These are phyloP conservation scores for Conus betulinus DNA, from an alignment of 1,140 invertebrate genomes.

Conservation along the genomic window DNA sequence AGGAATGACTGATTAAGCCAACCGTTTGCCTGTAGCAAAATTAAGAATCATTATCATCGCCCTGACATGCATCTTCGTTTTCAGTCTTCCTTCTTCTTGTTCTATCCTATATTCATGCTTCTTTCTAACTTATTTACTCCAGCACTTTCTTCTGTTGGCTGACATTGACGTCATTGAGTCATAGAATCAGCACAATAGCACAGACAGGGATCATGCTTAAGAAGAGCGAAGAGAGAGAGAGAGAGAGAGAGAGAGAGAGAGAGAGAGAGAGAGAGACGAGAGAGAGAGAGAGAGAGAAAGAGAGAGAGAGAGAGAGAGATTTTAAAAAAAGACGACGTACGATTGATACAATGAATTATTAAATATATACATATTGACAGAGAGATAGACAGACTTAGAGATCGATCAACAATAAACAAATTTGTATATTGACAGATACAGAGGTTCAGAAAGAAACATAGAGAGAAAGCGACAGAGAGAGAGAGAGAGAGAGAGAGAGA, in stretches of 20 bases:
- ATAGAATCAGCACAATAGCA: no score
- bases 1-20: no score
- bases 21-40: no score
- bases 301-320: conserved; percentile 16
- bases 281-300: conserved; percentile 19
- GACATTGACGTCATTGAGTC: not conserved
- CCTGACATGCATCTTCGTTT: not conserved
- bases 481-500: not conserved
- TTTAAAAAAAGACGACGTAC: no score
- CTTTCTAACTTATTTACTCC: not conserved
- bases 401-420: no score
- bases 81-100: not conserved
- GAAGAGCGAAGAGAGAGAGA: not conserved
- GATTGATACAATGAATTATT: no score
- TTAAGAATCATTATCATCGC: no score
- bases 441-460: not conserved
- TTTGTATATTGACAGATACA: no score
- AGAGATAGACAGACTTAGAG: no score
- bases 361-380: no score
- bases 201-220: no score
- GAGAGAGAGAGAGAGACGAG: conserved; percentile 10
- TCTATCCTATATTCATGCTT: not conserved
- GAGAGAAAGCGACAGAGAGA: conserved; percentile 2
- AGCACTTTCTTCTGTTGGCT: not conserved
- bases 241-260: conserved; percentile 12